Evolutionary conservation across 1,140 invertebrate species (phyloP).

Genomic region (Sesamia nonagrioides): DNA sequence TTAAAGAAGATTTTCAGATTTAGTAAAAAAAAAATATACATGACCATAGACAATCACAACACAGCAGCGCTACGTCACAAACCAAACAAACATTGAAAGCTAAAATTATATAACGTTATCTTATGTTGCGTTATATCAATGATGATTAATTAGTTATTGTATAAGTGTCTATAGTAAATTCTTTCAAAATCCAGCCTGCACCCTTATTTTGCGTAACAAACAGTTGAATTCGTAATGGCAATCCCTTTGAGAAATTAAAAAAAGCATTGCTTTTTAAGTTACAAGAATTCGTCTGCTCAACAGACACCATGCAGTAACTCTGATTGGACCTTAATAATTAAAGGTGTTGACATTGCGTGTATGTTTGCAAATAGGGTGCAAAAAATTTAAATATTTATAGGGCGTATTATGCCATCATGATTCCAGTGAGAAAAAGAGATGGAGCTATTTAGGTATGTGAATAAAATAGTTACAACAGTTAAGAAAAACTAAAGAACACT

Average conservation of each 20-base stretch:
- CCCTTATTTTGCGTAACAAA: not conserved
- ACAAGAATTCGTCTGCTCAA: too few relatives aligned
- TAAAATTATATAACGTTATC: conserved; percentile 19
- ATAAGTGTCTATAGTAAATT: not conserved
- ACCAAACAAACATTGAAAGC: conserved; percentile 43
- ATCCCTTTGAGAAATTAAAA: too few relatives aligned
- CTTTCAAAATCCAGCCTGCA: not conserved
- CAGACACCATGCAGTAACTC: too few relatives aligned
- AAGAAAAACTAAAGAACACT: conserved; percentile 27
- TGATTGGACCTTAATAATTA: too few relatives aligned
- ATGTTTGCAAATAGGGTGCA: too few relatives aligned
- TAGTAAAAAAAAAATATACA: not conserved
- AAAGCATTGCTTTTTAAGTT: too few relatives aligned
- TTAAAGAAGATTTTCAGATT: not conserved
- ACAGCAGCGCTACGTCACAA: conserved; percentile 33
- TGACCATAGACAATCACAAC: conserved; percentile 23
- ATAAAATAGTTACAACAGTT: conserved; percentile 1
- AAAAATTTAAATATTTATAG: too few relatives aligned
- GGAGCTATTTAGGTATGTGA: too few relatives aligned
- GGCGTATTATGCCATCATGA: too few relatives aligned
- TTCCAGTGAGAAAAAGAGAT: too few relatives aligned
- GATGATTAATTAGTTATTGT: conserved; percentile 21
- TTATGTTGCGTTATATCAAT: conserved; percentile 17
- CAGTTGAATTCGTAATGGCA: too few relatives aligned
- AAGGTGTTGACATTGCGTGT: too few relatives aligned